Base-by-base conservation (phyloP, 2,888 invertebrate species). In the Pseudococcus jackbeardsleyi region DNA sequence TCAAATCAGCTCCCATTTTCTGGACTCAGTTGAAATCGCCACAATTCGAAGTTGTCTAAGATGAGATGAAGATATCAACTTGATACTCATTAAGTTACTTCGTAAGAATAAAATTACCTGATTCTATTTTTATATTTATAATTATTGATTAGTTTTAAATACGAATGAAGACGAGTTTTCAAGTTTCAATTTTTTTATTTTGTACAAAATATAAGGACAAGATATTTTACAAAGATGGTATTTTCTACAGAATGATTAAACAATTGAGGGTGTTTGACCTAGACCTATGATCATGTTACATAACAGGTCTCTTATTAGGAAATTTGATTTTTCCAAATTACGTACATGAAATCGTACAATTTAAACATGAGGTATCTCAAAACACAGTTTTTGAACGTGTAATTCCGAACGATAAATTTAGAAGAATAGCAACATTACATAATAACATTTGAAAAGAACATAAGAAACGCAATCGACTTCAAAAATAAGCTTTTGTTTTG, bases 1-100 rank as follows among this genome's bases (percentile, higher is more conserved):
- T 85, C 42, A 85, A 85, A 39, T 39, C 54, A 1, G 85, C 50
- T 59, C 59, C 54, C 12, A 59, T 59, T 26, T 85, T 85, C 50
- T 85, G 85, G 85, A 54, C 50, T 59, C 33, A 64, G 17, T 15
- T 39, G 42, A 85, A 64, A 64, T 85, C 85, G 22, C 85, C 54
- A n/a, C 72, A 72, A 72, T 72, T 72, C 17, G 72, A 72, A 72
- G 72, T 72, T 6, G 22, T 26, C 68, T 72, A 72, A 72, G 72
- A 72, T 33, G 72, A 72, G 72, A 72, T 33, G 72, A 33, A 39
- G 17, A 39, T 33, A 33, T 72, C 33, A 15, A 17, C 33, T 6
- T 39, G 64, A 64, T 64, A 64, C 72, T 72, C 26, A 7, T 72
- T 33, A 33, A 12, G 22, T 64, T 68, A 72, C 33, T 17, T 72